Conservation (phyloP, 2,797 vertebrate genomes). For the Argentina silus region DNA sequence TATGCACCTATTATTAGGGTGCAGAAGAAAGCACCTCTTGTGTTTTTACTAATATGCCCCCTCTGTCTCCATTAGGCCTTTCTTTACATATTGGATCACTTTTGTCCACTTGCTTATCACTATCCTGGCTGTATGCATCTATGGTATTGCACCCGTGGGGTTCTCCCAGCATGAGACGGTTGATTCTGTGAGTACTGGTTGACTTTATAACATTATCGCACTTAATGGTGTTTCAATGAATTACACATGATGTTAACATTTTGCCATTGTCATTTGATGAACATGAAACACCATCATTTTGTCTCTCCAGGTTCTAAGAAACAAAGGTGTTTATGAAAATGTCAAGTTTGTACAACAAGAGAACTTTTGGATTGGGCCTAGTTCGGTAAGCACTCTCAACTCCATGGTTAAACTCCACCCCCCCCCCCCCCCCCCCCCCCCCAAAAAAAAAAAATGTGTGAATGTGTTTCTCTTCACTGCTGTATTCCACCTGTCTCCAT, state of each 20-base stretch:
- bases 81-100: conserved; percentile 99
- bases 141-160: conserved; percentile 95
- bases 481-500: conserved; percentile 5
- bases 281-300: not conserved
- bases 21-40: too few relatives aligned
- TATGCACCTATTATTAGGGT: too few relatives aligned
- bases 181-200: conserved; percentile 90
- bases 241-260: not conserved
- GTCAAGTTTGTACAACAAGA: conserved; percentile 98
- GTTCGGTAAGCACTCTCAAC: conserved; percentile 84
- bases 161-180: conserved; percentile 98
- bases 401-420: too few relatives aligned
- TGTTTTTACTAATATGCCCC: too few relatives aligned
- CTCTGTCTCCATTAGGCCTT: conserved; percentile 81
- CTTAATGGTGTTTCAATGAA: not conserved
- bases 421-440: too few relatives aligned
- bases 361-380: conserved; percentile 99
- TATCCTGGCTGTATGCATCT: conserved; percentile 94
- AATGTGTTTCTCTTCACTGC: not conserved
- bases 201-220: not conserved
- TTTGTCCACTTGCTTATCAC: conserved; percentile 97
- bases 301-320: conserved; percentile 88
- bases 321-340: conserved; percentile 97
- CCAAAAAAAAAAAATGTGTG: not conserved
- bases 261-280: conserved; percentile 10